A percentile compares a stretch with the other conserved stretches of the same genome.
Evolutionary conservation across 2,113 vertebrate species (phyloP).

Genomic region (Antechinus stuartii): DNA sequence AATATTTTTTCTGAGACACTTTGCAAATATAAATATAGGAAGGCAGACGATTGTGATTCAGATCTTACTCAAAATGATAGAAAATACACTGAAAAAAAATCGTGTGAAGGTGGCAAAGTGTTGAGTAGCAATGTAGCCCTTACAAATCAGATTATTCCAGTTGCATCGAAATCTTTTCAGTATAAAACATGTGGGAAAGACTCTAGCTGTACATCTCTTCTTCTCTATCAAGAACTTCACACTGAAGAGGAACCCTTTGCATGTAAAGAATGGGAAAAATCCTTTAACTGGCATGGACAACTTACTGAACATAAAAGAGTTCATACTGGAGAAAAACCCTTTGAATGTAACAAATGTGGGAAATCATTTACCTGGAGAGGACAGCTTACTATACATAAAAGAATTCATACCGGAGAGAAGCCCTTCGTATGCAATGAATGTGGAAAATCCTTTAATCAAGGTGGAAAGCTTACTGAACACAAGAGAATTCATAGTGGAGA

Average conservation of each 20-base stretch:
- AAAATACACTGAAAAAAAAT: neutral
- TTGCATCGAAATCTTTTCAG: neutral
- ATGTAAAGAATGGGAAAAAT: neutral
- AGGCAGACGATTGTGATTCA: neutral
- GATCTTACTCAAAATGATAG: neutral
- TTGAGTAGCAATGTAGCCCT: neutral
- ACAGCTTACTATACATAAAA: neutral
- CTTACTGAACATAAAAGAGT: neutral
- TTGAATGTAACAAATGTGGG: neutral
- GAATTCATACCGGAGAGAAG: neutral
- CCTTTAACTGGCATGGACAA: neutral
- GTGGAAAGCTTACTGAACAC: neutral
- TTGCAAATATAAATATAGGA: neutral
- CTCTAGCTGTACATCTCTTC: neutral
- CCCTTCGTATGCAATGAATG: neutral
- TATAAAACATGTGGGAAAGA: neutral
- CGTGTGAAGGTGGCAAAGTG: neutral
- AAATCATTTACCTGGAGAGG: neutral
- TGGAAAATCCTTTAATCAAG: neutral
- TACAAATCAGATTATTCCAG: neutral
- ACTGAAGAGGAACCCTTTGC: neutral
- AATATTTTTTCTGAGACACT: neutral
- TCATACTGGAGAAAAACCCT: neutral
- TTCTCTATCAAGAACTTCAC: neutral
- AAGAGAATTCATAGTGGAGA: constrained; percentile 4